These are phyloP conservation scores for Spondyliosoma cantharus DNA, from an alignment of 2,797 vertebrate genomes.

Conservation along the genomic window DNA sequence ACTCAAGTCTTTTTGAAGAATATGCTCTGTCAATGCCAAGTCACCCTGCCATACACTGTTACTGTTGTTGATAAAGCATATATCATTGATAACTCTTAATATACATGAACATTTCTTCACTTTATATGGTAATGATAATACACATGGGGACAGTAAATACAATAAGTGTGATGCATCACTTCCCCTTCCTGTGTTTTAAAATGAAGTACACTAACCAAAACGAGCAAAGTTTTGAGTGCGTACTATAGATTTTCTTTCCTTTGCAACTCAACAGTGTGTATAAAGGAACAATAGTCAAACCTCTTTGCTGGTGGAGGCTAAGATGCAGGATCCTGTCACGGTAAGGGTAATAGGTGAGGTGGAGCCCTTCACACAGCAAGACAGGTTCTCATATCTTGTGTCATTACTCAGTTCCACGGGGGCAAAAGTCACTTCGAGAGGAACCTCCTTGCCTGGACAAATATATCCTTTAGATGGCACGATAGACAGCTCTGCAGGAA, in stretches of 20 bases:
- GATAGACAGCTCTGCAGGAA: slow-evolving; percentile 86
- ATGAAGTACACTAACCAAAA: neutral
- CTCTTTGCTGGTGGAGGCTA: slow-evolving; percentile 82
- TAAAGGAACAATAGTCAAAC: slow-evolving; percentile 68
- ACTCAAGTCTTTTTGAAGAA: slow-evolving; percentile 5
- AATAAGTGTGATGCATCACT: slow-evolving; percentile 4
- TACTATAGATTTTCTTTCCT: neutral
- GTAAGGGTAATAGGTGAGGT: slow-evolving; percentile 81
- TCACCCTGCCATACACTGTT: neutral
- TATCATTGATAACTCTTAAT: neutral
- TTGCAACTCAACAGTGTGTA: neutral
- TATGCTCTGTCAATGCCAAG: neutral
- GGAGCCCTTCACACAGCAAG: slow-evolving; percentile 85
- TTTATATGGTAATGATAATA: too few relatives aligned
- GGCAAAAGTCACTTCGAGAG: slow-evolving; percentile 85
- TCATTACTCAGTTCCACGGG: slow-evolving; percentile 83
- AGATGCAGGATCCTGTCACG: slow-evolving; percentile 86
- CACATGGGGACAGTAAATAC: neutral
- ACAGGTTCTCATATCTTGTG: slow-evolving; percentile 82
- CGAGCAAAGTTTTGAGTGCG: neutral
- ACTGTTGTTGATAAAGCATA: neutral
- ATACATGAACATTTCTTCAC: too few relatives aligned
- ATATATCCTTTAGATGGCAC: slow-evolving; percentile 86
- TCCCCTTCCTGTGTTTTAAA: neutral
- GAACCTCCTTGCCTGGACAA: slow-evolving; percentile 85